Conservation (phyloP, 2,113 vertebrate genomes). For the Mola mola region DNA sequence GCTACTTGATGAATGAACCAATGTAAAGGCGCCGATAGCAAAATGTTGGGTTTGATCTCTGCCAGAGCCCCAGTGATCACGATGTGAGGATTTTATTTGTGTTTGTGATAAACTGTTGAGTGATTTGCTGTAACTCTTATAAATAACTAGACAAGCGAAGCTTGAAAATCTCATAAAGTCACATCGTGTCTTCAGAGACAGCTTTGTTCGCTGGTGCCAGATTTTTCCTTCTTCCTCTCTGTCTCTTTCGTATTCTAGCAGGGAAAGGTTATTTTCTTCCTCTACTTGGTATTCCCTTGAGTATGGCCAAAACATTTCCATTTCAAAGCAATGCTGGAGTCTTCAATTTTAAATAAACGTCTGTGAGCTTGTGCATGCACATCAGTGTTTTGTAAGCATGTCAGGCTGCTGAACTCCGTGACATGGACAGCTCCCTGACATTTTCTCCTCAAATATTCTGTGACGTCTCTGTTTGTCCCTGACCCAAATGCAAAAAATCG, state of each 20-base stretch:
- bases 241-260: conserved; percentile 13
- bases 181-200: conserved; percentile 5
- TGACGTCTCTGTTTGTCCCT: conserved; percentile 42
- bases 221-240: background rate
- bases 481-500: conserved; percentile 30
- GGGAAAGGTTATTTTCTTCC: conserved; percentile 22
- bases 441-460: conserved; percentile 37
- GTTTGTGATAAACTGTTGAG: no score
- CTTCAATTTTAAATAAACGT: conserved; percentile 7
- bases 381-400: conserved; percentile 8
- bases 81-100: no score
- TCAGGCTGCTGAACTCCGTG: conserved; percentile 38
- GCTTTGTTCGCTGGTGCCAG: conserved; percentile 21
- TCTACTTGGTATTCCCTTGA: conserved; percentile 33
- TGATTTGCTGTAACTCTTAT: no score
- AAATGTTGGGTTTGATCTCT: no score
- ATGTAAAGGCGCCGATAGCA: no score
- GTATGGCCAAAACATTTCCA: conserved; percentile 52
- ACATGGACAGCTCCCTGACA: conserved; percentile 38
- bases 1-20: no score
- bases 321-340: conserved; percentile 54
- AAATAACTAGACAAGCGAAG: no score
- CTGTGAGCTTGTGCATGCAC: conserved; percentile 1
- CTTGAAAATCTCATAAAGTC: conserved; percentile 20
- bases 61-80: no score